phyloP scores from a whole-genome alignment of 2,888 invertebrate genomes.

The Protonemura montana region DNA sequence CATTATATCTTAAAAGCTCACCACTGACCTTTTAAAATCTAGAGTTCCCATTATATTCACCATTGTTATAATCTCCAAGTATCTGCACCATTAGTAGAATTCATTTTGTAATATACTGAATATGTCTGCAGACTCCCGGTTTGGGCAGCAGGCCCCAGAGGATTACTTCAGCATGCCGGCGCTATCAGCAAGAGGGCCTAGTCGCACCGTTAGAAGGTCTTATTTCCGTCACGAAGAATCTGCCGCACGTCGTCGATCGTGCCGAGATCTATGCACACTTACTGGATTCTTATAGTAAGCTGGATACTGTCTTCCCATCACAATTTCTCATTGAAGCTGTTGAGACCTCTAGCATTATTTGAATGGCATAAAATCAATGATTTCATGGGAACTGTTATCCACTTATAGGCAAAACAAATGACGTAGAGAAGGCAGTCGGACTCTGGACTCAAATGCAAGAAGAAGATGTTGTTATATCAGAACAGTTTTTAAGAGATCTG shows the following conservation, averaged over 20 bases:
- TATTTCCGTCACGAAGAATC: slow-evolving; percentile 77
- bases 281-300: slow-evolving; percentile 71
- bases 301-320: not conserved
- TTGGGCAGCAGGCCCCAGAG: slow-evolving; percentile 72
- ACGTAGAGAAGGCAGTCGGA: slow-evolving; percentile 77
- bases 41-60: too few relatives aligned
- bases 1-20: too few relatives aligned
- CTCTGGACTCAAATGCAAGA: slow-evolving; percentile 88
- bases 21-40: too few relatives aligned
- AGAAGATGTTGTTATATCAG: slow-evolving; percentile 75
- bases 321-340: too few relatives aligned
- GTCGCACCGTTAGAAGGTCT: slow-evolving; percentile 77
- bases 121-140: slow-evolving; percentile 71
- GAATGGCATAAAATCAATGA: too few relatives aligned
- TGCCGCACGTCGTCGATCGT: slow-evolving; percentile 74
- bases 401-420: slow-evolving; percentile 66
- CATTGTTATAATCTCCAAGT: too few relatives aligned
- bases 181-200: slow-evolving; percentile 66
- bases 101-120: slow-evolving; percentile 32
- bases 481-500: slow-evolving; percentile 71
- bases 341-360: too few relatives aligned
- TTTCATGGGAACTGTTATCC: too few relatives aligned
- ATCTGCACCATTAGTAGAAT: too few relatives aligned
- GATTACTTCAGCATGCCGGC: slow-evolving; percentile 71
- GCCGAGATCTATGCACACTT: slow-evolving; percentile 79